Conservation (phyloP, 2,797 vertebrate species). For the Coccyzus lansbergi region DNA sequence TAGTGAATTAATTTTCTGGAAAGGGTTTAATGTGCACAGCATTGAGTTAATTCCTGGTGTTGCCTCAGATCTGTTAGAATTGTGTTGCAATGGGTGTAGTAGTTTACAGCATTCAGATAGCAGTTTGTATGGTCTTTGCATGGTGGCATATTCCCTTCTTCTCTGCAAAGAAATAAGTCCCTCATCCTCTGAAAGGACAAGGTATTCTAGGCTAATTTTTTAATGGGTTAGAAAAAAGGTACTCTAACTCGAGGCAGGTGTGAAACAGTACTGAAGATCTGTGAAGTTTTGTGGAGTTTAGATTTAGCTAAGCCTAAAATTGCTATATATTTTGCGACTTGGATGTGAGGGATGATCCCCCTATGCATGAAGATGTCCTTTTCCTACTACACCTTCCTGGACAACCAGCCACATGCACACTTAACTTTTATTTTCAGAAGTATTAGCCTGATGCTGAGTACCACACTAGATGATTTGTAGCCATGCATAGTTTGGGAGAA, state of each 20-base stretch:
- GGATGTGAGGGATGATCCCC: neutral
- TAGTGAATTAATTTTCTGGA: neutral
- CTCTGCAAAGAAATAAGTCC: neutral
- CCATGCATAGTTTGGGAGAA: neutral
- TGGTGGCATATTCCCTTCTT: neutral
- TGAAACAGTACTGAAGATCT: neutral
- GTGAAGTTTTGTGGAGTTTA: neutral
- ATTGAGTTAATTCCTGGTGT: neutral
- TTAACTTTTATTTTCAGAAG: neutral
- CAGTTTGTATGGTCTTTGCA: neutral
- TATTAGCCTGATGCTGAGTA: neutral
- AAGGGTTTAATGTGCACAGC: neutral
- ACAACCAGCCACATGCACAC: neutral
- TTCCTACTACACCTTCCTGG: neutral
- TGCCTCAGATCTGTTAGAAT: neutral
- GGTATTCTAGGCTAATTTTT: neutral
- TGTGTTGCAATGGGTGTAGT: neutral
- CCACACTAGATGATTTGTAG: neutral
- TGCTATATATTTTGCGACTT: neutral
- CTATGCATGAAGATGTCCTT: neutral
- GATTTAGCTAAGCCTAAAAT: neutral
- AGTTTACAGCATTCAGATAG: neutral
- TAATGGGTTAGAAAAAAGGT: neutral
- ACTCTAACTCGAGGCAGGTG: neutral
- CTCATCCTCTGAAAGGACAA: neutral